phyloP scores from a whole-genome alignment of 1,140 invertebrate species.

The Megalopta genalis region DNA sequence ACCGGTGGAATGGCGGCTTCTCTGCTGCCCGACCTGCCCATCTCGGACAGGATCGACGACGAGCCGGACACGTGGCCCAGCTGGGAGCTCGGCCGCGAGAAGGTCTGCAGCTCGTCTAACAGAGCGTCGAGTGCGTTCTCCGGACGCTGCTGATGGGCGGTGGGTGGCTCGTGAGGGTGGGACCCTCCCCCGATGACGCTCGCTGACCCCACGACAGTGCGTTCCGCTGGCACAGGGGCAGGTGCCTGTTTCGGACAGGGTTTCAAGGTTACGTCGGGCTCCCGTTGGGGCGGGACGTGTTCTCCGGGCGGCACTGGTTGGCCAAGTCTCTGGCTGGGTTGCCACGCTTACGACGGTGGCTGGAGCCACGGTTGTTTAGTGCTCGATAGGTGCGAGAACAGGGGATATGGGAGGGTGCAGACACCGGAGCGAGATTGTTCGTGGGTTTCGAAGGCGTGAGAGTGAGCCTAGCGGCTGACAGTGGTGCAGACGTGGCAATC shows the following conservation, averaged over 20 bases:
- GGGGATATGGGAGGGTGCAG: too few species aligned
- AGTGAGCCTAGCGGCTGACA: too few species aligned
- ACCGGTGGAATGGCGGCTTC: conserved; percentile 54
- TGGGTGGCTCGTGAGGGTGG: conserved; percentile 81
- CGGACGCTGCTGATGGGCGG: conserved; percentile 84
- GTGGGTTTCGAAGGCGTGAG: too few species aligned
- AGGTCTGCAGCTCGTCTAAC: conserved; percentile 94
- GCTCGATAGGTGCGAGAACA: too few species aligned
- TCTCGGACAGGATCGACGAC: conserved; percentile 50
- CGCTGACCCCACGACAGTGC: conserved; percentile 79
- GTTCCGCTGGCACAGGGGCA: conserved; percentile 83
- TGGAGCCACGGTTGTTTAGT: too few species aligned
- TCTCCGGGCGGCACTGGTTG: conserved; percentile 10
- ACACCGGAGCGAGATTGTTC: too few species aligned
- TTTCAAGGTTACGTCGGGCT: neutral
- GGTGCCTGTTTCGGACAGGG: conserved; percentile 76
- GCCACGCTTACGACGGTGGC: too few species aligned
- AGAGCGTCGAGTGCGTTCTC: conserved; percentile 97
- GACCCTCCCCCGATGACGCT: conserved; percentile 85
- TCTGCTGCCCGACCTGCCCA: conserved; percentile 67
- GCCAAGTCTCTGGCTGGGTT: neutral
- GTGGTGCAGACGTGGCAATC: neutral
- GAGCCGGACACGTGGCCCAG: conserved; percentile 66
- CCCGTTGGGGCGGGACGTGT: neutral
- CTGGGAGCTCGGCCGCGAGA: conserved; percentile 84